A percentile compares a stretch with the other conserved stretches of the same genome.
Evolutionary conservation across 2,113 vertebrate species (phyloP).

Genomic region (Ophthalmolycus amberensis): DNA sequence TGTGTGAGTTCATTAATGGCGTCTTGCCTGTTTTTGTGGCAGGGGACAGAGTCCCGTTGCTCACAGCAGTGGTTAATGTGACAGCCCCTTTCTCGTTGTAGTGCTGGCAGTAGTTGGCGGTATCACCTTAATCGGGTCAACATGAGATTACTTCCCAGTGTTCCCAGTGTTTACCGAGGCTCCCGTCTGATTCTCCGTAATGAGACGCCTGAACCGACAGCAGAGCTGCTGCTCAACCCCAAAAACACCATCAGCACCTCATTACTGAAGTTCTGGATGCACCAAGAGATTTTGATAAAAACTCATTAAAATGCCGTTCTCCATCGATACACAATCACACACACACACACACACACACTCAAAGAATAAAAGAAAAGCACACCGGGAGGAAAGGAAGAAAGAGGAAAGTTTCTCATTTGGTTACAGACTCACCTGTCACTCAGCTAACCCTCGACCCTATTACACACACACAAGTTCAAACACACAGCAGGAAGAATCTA

Average conservation of each 20-base stretch:
- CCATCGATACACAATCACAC: slow-evolving; percentile 56
- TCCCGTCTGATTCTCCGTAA: slow-evolving; percentile 39
- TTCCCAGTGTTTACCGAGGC: slow-evolving; percentile 22
- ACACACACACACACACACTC: neutral
- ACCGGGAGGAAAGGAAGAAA: slow-evolving; percentile 7
- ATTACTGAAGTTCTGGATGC: slow-evolving; percentile 63
- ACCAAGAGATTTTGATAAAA: slow-evolving; percentile 55
- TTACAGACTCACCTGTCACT: slow-evolving; percentile 34
- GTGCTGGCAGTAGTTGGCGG: slow-evolving; percentile 11
- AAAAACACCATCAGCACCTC: slow-evolving; percentile 65
- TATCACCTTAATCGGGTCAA: slow-evolving; percentile 40
- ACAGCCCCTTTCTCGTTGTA: neutral
- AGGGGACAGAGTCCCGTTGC: neutral
- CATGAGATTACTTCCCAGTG: slow-evolving; percentile 29
- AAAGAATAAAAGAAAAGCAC: slow-evolving; percentile 5
- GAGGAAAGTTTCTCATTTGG: slow-evolving; percentile 32
- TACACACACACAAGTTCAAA: neutral
- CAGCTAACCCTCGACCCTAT: slow-evolving; percentile 19
- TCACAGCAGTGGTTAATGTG: neutral
- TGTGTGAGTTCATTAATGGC: neutral
- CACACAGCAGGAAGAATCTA: neutral
- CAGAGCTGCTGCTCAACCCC: slow-evolving; percentile 29
- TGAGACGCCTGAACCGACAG: slow-evolving; percentile 35
- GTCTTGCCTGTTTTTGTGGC: neutral
- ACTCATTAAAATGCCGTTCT: slow-evolving; percentile 79